Percentiles rank a stretch among this genome's conserved stretches.
Evolutionary conservation across 1,140 invertebrate species (phyloP).

Genomic region (Triops longicaudatus): DNA sequence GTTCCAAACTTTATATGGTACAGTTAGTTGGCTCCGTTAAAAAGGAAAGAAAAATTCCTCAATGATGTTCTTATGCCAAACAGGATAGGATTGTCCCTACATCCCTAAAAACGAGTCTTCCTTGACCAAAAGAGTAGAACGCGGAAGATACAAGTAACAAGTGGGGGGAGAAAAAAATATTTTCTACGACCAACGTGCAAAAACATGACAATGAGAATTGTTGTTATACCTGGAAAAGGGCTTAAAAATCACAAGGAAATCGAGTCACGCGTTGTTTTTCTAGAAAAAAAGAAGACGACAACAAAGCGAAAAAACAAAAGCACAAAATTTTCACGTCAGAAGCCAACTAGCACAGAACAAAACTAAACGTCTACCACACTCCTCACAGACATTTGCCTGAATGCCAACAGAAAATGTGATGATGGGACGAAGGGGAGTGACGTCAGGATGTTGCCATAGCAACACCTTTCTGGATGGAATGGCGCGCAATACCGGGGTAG

Average conservation of each 20-base stretch:
- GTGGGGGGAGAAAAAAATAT: too few species aligned
- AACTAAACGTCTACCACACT: constrained; percentile 4
- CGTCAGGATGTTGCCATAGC: background rate
- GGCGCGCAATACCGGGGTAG: background rate
- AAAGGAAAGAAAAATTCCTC: too few species aligned
- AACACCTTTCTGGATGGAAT: background rate
- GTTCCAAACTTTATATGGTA: too few species aligned
- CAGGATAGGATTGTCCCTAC: too few species aligned
- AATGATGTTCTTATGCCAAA: too few species aligned
- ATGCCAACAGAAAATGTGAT: constrained; percentile 5
- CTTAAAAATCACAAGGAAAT: background rate
- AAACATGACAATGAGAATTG: background rate
- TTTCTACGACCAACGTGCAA: too few species aligned
- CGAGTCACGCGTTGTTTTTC: background rate
- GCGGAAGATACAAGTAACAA: too few species aligned
- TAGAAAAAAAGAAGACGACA: background rate
- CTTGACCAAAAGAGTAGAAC: too few species aligned
- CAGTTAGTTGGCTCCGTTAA: too few species aligned
- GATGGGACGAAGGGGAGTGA: background rate
- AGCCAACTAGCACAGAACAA: background rate
- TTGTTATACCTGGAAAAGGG: background rate
- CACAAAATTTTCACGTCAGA: background rate
- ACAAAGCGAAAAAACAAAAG: background rate
- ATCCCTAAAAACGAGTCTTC: too few species aligned
- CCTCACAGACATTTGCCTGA: constrained; percentile 10